These are phyloP conservation scores for Botia kubotai DNA, from an alignment of 2,797 vertebrate species.

Conservation along the genomic window DNA sequence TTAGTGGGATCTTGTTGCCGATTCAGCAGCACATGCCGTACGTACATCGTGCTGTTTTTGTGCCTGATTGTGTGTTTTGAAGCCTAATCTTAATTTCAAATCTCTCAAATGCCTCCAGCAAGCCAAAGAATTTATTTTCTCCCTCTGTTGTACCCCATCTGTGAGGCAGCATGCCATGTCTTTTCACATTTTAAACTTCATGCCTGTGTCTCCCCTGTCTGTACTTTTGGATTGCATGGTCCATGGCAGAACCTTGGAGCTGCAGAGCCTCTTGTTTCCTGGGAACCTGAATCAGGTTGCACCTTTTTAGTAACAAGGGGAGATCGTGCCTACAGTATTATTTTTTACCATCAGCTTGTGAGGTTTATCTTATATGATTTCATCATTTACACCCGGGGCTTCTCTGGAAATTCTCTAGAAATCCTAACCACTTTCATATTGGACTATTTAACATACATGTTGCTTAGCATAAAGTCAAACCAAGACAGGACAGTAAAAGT, in stretches of 20 bases:
- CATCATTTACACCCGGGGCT: neutral
- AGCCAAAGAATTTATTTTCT: slow-evolving; percentile 50
- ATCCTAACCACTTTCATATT: neutral
- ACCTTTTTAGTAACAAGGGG: slow-evolving; percentile 8
- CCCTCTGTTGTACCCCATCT: slow-evolving; percentile 50
- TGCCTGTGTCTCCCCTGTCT: slow-evolving; percentile 30
- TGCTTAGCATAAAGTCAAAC: slow-evolving; percentile 25
- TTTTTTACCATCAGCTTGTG: slow-evolving; percentile 31
- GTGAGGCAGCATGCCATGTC: slow-evolving; percentile 58
- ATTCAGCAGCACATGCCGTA: slow-evolving; percentile 20
- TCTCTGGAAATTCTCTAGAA: slow-evolving; percentile 17
- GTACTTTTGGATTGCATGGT: slow-evolving; percentile 37
- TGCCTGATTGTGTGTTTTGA: slow-evolving; percentile 43
- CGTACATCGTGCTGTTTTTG: slow-evolving; percentile 19
- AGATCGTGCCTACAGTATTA: slow-evolving; percentile 22
- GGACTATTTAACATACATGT: slow-evolving; percentile 18
- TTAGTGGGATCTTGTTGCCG: slow-evolving; percentile 1
- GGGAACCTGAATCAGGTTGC: slow-evolving; percentile 24
- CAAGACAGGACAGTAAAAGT: slow-evolving; percentile 9
- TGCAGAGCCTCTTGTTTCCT: slow-evolving; percentile 43
- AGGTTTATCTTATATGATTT: slow-evolving; percentile 22
- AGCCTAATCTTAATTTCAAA: slow-evolving; percentile 61
- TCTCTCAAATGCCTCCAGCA: slow-evolving; percentile 56
- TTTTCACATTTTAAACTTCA: slow-evolving; percentile 51
- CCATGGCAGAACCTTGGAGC: slow-evolving; percentile 40